Evolutionary conservation across 2,888 invertebrate genomes (phyloP).

Genomic region (Autographa gamma): DNA sequence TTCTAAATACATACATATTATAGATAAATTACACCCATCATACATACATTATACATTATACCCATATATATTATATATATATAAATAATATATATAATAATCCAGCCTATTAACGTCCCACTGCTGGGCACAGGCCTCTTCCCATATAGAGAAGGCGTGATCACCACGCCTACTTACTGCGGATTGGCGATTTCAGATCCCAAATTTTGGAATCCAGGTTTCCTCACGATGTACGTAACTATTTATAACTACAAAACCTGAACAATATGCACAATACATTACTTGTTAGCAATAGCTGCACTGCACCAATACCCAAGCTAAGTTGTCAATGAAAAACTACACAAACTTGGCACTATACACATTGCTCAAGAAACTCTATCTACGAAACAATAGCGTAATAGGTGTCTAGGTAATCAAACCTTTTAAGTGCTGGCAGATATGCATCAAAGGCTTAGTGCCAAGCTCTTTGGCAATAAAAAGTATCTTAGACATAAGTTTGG

Average conservation of each 20-base stretch:
- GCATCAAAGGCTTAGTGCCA: slow-evolving; percentile 32
- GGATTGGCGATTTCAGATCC: no score
- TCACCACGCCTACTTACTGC: no score
- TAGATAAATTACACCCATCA: no score
- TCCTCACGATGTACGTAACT: no score
- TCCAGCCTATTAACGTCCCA: no score
- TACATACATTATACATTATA: no score
- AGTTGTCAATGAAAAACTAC: neutral
- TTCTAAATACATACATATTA: no score
- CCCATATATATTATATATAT: no score
- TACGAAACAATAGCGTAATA: slow-evolving; percentile 9
- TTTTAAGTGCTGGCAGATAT: slow-evolving; percentile 34
- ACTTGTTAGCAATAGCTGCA: neutral
- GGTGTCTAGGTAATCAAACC: slow-evolving; percentile 18
- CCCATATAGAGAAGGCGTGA: no score
- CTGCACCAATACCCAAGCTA: neutral
- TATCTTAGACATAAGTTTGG: slow-evolving; percentile 19
- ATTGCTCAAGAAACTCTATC: neutral
- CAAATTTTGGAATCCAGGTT: no score
- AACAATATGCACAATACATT: neutral
- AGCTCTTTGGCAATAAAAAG: slow-evolving; percentile 34
- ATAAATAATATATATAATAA: no score
- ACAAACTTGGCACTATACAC: slow-evolving; percentile 5
- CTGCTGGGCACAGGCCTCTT: no score
- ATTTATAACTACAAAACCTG: neutral